phyloP scores from a whole-genome alignment of 2,797 vertebrate genomes.

The Squalus acanthias region DNA sequence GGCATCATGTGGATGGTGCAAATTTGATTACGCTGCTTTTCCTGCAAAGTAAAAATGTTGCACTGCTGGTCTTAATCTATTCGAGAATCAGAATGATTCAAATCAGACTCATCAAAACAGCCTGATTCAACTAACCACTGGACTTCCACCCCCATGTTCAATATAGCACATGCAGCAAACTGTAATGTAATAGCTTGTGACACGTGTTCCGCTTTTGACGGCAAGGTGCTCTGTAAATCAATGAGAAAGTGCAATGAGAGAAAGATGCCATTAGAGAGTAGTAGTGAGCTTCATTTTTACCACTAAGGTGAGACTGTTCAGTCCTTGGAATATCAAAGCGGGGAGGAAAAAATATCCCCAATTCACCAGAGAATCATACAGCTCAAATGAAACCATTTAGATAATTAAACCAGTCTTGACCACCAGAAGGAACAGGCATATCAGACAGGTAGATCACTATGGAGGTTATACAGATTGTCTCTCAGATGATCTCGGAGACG shows the following conservation, averaged over 20 bases:
- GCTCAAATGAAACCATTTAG: background rate
- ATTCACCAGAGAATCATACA: background rate
- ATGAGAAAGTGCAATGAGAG: background rate
- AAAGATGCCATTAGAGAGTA: background rate
- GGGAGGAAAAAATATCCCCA: background rate
- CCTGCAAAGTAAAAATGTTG: slow-evolving; percentile 9
- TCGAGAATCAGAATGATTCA: slow-evolving; percentile 21
- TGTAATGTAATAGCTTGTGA: slow-evolving; percentile 5
- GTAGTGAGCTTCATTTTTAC: background rate
- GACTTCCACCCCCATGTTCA: slow-evolving; percentile 21
- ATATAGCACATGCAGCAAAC: slow-evolving; percentile 32
- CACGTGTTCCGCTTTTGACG: background rate
- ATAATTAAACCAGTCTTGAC: background rate
- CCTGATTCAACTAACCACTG: slow-evolving; percentile 33
- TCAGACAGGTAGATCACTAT: background rate
- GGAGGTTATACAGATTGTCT: background rate
- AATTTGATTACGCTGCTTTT: slow-evolving; percentile 30
- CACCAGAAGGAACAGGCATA: background rate
- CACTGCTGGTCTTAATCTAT: slow-evolving; percentile 27
- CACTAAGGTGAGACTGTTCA: background rate
- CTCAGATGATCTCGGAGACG: background rate
- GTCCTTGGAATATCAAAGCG: background rate
- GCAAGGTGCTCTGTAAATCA: background rate
- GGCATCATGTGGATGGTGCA: background rate
- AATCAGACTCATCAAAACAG: slow-evolving; percentile 30